Evolutionary conservation across 2,888 invertebrate species (phyloP).

Genomic region (Diadegma fenestrale): DNA sequence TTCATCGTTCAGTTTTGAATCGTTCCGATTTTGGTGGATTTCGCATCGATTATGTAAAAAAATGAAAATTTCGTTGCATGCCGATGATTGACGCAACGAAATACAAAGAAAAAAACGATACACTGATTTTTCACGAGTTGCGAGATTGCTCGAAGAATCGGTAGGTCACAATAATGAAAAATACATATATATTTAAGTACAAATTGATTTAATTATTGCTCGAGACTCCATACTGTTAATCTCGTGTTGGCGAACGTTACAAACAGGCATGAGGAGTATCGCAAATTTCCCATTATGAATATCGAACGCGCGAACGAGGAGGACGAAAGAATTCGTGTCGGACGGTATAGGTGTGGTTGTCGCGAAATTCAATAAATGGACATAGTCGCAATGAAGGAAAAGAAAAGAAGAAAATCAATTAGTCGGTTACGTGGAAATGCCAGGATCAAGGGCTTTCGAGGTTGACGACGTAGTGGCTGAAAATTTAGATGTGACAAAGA

Average conservation of each 20-base stretch:
- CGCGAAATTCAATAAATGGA: conserved; percentile 34
- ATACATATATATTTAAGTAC: conserved; percentile 77
- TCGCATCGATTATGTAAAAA: too few species aligned
- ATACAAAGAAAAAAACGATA: too few species aligned
- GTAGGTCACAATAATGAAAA: conserved; percentile 24
- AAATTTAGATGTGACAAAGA: not conserved
- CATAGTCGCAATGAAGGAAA: not conserved
- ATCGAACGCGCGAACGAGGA: conserved; percentile 45
- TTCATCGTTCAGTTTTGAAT: too few species aligned
- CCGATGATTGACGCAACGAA: too few species aligned
- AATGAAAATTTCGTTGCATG: too few species aligned
- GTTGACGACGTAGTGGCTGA: not conserved
- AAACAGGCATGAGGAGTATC: conserved; percentile 14
- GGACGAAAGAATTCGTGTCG: conserved; percentile 39
- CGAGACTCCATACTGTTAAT: conserved; percentile 65
- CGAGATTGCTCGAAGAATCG: not conserved
- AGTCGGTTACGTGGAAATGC: not conserved
- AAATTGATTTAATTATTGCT: conserved; percentile 78
- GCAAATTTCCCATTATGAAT: conserved; percentile 24
- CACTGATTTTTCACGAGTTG: not conserved
- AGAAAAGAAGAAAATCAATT: not conserved
- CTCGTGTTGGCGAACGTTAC: conserved; percentile 40
- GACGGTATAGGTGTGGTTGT: conserved; percentile 41
- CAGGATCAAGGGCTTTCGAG: not conserved
- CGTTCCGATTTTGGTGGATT: too few species aligned